Evolutionary conservation across 2,888 invertebrate species (phyloP), one percentile per base, ranked within the genome.

Genomic region (Ophioninae sp.): DNA sequence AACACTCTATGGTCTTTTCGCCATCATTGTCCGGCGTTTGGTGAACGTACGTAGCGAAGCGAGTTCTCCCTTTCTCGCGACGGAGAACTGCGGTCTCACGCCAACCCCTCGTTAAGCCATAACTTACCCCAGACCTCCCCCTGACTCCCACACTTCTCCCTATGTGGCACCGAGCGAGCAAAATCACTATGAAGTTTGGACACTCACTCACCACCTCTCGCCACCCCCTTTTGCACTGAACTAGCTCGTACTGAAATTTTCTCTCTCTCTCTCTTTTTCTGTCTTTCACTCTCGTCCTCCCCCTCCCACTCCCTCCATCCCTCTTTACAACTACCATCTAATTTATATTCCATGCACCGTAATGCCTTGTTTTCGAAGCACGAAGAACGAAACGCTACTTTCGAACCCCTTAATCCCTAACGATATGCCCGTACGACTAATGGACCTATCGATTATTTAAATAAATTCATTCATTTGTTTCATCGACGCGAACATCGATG

Each of bases 21-120:
- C 59, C 75, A 70, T 70, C 61, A 39, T 74, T 64, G 78, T 80
- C 83, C 70, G 65, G 75, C 76, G 62, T 78, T 72, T 72, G n/a
- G 64, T 62, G 62, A 21, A 39, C 56, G 23, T 17, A 62, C 20
- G 17, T 13, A 23, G 23, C 39, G 2, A 7, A 7, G 23, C 10
- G 56, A 57, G 65, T 82, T 70, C 80, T 77, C 74, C 82, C 84
- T 79, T 80, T 81, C 85, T 76, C 85, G 73, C 77, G 69, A 67
- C 67, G 73, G 23, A 81, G 72, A 73, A 50, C 10, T 44, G 67
- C 61, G 59, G 69, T 87, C 90, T 89, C 92, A 92, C 92, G 92
- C 92, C 88, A 92, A 92, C 90, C 90, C 90, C 92, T 92, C 92
- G 92, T 92, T 92, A 92, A 92, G 92, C 91, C 92, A 92, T 92